Evolutionary conservation across 2,888 invertebrate genomes (phyloP).

Genomic region (Hypena proboscidalis): DNA sequence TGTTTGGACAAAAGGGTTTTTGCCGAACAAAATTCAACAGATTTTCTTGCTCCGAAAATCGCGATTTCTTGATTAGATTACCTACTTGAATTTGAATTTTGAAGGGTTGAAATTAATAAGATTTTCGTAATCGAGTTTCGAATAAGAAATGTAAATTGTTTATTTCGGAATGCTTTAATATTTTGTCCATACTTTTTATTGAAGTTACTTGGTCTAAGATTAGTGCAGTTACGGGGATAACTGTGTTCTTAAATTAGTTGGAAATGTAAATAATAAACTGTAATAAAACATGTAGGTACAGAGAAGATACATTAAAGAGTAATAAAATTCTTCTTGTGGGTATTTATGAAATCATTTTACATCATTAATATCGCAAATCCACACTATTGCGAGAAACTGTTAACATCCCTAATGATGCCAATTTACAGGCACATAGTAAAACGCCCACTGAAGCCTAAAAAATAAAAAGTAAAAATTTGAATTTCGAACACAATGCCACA

Average conservation of each 20-base stretch:
- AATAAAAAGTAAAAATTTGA: slow-evolving; percentile 42
- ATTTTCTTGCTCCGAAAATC: slow-evolving; percentile 55
- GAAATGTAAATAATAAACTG: no score
- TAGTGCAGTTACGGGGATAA: no score
- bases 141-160: slow-evolving; percentile 28
- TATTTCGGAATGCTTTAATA: not conserved
- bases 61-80: slow-evolving; percentile 68
- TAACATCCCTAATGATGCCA: no score
- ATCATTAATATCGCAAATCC: no score
- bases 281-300: no score
- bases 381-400: no score
- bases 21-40: slow-evolving; percentile 56
- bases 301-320: no score
- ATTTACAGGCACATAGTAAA: slow-evolving; percentile 15
- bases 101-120: slow-evolving; percentile 49
- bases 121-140: slow-evolving; percentile 33
- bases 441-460: slow-evolving; percentile 27
- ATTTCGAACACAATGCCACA: slow-evolving; percentile 43
- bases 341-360: no score
- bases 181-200: not conserved
- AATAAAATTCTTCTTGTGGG: no score
- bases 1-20: slow-evolving; percentile 81
- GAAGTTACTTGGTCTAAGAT: no score
- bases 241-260: no score
- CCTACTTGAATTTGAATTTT: slow-evolving; percentile 64